Conservation (phyloP, 1,140 invertebrate genomes). For the Himalopsyche phryganea region DNA sequence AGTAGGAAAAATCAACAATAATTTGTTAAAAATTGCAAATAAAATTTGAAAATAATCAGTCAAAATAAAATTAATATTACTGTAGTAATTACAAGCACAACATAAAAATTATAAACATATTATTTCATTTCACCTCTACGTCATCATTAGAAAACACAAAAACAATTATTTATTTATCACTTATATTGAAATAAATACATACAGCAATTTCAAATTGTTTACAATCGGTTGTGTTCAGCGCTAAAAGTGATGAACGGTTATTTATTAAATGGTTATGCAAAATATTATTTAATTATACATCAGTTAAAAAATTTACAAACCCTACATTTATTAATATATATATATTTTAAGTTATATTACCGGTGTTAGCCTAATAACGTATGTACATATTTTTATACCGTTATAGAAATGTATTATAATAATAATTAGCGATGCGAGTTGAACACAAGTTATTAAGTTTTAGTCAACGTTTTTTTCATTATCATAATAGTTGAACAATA, state of each 20-base stretch:
- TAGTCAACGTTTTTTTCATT: too few relatives aligned
- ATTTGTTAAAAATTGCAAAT: slow-evolving; percentile 28
- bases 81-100: slow-evolving; percentile 29
- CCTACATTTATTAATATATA: background rate
- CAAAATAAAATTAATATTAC: slow-evolving; percentile 15
- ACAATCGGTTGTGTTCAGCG: background rate
- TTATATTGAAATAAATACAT: background rate
- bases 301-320: slow-evolving; percentile 4
- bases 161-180: background rate
- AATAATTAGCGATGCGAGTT: too few relatives aligned
- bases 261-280: background rate
- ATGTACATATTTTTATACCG: too few relatives aligned
- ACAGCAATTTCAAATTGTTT: too few relatives aligned
- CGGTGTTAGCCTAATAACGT: too few relatives aligned
- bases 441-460: too few relatives aligned
- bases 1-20: slow-evolving; percentile 22
- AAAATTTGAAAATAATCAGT: slow-evolving; percentile 33
- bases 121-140: too few relatives aligned
- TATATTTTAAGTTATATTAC: background rate
- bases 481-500: too few relatives aligned
- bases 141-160: slow-evolving; percentile 10
- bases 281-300: background rate
- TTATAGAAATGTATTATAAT: too few relatives aligned
- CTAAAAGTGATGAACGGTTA: background rate
- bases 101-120: slow-evolving; percentile 13